These are phyloP conservation scores for Drosophila lacteicornis DNA, from an alignment of 1,140 invertebrate genomes.

Conservation along the genomic window DNA sequence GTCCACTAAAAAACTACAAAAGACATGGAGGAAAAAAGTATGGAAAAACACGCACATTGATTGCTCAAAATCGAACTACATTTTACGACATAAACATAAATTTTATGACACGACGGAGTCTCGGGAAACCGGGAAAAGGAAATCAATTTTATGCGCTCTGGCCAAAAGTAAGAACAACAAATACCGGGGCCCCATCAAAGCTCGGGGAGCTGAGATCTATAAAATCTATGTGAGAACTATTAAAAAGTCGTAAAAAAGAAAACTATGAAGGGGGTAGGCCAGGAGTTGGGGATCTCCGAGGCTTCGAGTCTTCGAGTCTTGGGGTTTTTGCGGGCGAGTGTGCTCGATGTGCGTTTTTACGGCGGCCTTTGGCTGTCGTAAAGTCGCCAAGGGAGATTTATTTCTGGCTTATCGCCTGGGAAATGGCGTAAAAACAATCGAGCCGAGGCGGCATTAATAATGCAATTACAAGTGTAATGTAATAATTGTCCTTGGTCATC, in stretches of 20 bases:
- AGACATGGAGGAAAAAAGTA: conserved; percentile 8
- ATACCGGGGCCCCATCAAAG: conserved; percentile 61
- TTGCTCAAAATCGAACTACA: conserved; percentile 70
- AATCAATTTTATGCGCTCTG: conserved; percentile 84
- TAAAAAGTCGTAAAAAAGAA: conserved; percentile 83
- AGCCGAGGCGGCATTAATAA: conserved; percentile 67
- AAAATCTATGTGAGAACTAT: conserved; percentile 84
- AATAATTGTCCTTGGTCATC: conserved; percentile 77
- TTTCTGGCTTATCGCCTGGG: conserved; percentile 48
- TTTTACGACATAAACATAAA: conserved; percentile 84
- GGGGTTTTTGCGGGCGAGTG: conserved; percentile 44
- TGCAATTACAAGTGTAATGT: conserved; percentile 80
- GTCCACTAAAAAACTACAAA: conserved; percentile 30
- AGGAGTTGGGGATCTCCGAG: conserved; percentile 2
- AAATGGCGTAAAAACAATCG: conserved; percentile 62
- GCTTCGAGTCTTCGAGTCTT: neutral
- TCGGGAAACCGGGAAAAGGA: conserved; percentile 52
- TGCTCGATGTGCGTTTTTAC: conserved; percentile 38
- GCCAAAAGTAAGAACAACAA: conserved; percentile 69
- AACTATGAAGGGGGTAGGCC: conserved; percentile 15
- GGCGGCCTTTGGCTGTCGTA: conserved; percentile 77
- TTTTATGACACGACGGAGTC: conserved; percentile 70
- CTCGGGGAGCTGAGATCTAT: conserved; percentile 63
- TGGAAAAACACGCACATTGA: conserved; percentile 28
- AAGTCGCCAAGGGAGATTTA: conserved; percentile 66